Conservation (phyloP, 1,140 invertebrate species). For the Linepithema humile region DNA sequence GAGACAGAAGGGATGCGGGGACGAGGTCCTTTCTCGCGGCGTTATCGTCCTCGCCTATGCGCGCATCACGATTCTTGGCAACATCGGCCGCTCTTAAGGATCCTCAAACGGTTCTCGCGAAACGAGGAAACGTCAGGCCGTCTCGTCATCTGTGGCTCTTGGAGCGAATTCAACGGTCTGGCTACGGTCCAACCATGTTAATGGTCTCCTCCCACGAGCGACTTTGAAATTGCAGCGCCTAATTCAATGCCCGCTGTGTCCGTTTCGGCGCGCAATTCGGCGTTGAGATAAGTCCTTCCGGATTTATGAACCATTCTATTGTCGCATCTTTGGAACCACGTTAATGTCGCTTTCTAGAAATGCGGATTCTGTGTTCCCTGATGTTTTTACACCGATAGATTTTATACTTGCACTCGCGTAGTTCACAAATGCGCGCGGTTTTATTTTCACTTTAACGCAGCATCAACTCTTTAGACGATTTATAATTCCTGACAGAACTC, state of each 20-base stretch:
- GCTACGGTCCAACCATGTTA: conserved; percentile 50
- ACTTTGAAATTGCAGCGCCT: conserved; percentile 44
- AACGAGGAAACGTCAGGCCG: conserved; percentile 27
- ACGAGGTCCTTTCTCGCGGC: background rate
- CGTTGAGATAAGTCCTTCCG: conserved; percentile 20
- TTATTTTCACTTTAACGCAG: background rate
- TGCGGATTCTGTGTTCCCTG: background rate
- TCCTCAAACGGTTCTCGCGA: conserved; percentile 37
- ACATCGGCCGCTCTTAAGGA: conserved; percentile 36
- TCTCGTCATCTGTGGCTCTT: conserved; percentile 52
- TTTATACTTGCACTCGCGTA: background rate
- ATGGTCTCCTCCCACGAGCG: conserved; percentile 44
- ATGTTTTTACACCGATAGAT: background rate
- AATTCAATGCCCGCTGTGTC: conserved; percentile 45
- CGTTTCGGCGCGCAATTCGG: conserved; percentile 31
- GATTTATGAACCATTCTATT: conserved; percentile 43
- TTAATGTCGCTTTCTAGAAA: conserved; percentile 26
- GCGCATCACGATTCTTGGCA: conserved; percentile 57
- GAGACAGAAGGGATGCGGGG: conserved; percentile 9
- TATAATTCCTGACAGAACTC: too few species aligned
- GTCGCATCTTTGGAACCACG: conserved; percentile 16
- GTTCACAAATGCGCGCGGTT: too few species aligned
- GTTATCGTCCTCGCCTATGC: conserved; percentile 36
- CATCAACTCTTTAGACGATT: too few species aligned
- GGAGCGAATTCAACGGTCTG: conserved; percentile 52